Conservation (phyloP, 2,888 invertebrate species). For the Hoplodrina blanda region DNA sequence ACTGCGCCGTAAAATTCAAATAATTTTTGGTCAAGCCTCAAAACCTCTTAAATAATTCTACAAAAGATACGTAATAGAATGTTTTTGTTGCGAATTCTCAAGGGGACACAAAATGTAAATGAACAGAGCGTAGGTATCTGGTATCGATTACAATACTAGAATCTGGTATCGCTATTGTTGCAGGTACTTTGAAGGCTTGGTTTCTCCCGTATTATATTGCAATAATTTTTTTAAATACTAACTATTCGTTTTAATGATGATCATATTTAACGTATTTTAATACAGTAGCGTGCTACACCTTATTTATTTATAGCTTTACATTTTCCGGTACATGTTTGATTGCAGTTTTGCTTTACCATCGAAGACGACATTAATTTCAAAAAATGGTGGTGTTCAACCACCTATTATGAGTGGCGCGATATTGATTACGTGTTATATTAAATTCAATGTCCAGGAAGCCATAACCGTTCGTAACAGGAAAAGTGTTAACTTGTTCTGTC, state of each 20-base stretch:
- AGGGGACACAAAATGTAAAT: background rate
- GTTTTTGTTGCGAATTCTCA: background rate
- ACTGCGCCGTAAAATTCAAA: background rate
- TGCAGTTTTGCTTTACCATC: no score
- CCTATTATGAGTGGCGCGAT: background rate
- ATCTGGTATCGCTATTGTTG: constrained; percentile 15
- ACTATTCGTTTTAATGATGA: background rate
- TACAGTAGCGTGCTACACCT: no score
- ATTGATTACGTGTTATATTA: background rate
- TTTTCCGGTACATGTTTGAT: background rate
- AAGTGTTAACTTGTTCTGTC: background rate
- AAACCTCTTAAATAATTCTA: background rate
- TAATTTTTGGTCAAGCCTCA: background rate
- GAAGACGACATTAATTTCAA: no score
- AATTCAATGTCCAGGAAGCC: background rate
- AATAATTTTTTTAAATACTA: background rate
- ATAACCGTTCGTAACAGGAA: background rate
- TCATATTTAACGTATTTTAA: no score
- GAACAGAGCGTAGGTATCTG: background rate
- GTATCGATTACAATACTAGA: constrained; percentile 24
- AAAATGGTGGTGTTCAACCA: no score
- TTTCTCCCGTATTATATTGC: constrained; percentile 4
- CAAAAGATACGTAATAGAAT: background rate
- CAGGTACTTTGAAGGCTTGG: background rate
- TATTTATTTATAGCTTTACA: background rate